phyloP scores from a whole-genome alignment of 2,888 invertebrate species.

The Habrosyne pyritoides region DNA sequence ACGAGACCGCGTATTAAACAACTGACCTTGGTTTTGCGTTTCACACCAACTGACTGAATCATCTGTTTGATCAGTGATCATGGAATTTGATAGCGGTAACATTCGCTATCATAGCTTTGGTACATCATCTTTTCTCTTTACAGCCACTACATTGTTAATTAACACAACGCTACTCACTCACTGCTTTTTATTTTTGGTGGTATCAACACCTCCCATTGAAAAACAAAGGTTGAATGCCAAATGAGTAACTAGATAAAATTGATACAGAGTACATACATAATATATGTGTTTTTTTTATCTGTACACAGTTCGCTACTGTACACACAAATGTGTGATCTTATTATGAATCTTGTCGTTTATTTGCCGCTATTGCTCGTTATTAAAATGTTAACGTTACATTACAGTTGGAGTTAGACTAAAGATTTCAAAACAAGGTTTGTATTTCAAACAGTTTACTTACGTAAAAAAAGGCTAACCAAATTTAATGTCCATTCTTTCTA shows the following conservation, averaged over 20 bases:
- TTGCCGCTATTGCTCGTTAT: not conserved
- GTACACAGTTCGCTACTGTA: conserved; percentile 3
- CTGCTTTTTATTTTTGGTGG: not conserved
- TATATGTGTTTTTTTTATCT: not conserved
- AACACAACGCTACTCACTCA: too few relatives aligned
- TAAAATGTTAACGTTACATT: not conserved
- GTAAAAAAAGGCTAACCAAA: too few relatives aligned
- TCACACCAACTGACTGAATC: conserved; percentile 53
- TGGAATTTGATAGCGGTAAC: conserved; percentile 7
- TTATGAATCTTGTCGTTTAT: too few relatives aligned
- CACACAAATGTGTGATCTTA: not conserved
- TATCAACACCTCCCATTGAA: not conserved
- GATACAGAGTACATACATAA: not conserved
- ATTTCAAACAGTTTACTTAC: too few relatives aligned
- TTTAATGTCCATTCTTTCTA: too few relatives aligned
- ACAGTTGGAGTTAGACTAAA: too few relatives aligned
- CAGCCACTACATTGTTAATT: not conserved
- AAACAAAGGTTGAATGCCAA: conserved; percentile 9
- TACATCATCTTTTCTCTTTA: not conserved
- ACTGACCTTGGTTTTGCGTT: conserved; percentile 59
- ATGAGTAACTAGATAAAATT: conserved; percentile 8
- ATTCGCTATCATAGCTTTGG: not conserved
- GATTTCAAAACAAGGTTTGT: not conserved
- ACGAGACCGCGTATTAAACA: conserved; percentile 35
- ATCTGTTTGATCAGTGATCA: conserved; percentile 51